These are phyloP conservation scores for Sicus ferrugineus DNA, from an alignment of 2,888 invertebrate species.

Conservation along the genomic window DNA sequence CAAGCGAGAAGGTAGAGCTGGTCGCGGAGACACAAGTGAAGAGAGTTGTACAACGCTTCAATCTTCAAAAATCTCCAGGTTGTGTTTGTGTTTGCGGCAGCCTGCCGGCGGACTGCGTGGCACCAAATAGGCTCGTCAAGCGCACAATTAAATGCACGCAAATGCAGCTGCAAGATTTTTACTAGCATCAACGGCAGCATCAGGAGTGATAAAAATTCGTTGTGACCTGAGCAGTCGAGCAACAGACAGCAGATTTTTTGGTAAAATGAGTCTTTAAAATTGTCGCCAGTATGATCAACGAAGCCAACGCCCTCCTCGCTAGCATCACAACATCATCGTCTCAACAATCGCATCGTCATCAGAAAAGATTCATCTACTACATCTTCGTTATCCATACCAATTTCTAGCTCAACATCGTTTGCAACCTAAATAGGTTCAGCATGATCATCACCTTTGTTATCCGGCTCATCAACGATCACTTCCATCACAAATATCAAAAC, in stretches of 20 bases:
- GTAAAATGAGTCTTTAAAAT: slow-evolving; percentile 9
- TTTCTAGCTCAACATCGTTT: too few relatives aligned
- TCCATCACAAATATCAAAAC: too few relatives aligned
- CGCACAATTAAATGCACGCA: slow-evolving; percentile 36
- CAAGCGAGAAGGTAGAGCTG: background rate
- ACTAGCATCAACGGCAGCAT: background rate
- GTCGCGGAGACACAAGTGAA: background rate
- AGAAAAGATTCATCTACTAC: too few relatives aligned
- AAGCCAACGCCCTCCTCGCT: too few relatives aligned
- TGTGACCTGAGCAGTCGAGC: background rate
- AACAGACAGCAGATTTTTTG: background rate
- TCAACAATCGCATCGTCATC: too few relatives aligned
- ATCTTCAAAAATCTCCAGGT: background rate
- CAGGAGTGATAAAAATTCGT: background rate
- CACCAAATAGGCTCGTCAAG: slow-evolving; percentile 38
- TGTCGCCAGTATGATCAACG: background rate
- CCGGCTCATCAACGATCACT: too few relatives aligned
- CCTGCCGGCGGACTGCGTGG: background rate
- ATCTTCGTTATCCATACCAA: too few relatives aligned
- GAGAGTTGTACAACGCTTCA: too few relatives aligned
- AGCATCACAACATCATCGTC: too few relatives aligned
- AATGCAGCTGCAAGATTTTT: slow-evolving; percentile 2
- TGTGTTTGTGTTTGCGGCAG: slow-evolving; percentile 26
- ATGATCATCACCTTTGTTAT: too few relatives aligned
- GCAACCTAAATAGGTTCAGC: too few relatives aligned